Conservation (phyloP, 1,140 invertebrate species). For the Meteorus sp. region DNA sequence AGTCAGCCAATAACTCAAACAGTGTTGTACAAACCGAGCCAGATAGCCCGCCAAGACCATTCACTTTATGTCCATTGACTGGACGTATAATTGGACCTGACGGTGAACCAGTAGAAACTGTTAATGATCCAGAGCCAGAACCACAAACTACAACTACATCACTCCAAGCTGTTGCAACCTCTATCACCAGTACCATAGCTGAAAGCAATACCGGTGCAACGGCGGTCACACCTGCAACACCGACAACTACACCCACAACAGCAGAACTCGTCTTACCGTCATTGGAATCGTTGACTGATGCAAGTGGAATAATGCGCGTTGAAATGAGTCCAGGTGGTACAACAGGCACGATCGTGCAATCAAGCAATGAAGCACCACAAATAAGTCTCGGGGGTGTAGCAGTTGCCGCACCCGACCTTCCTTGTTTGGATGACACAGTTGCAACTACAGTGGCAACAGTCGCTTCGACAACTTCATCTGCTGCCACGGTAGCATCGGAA, state of each 20-base stretch:
- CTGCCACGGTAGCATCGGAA: conserved; percentile 5
- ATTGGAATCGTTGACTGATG: conserved; percentile 59
- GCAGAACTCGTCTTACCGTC: conserved; percentile 49
- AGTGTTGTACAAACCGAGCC: conserved; percentile 58
- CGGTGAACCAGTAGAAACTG: conserved; percentile 64
- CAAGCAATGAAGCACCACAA: conserved; percentile 43
- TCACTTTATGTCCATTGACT: conserved; percentile 70
- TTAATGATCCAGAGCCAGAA: conserved; percentile 36
- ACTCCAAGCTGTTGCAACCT: not conserved
- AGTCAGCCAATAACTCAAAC: conserved; percentile 63
- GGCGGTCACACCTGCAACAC: not conserved
- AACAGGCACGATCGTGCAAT: conserved; percentile 64
- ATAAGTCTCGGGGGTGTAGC: conserved; percentile 47
- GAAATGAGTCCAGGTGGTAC: conserved; percentile 71
- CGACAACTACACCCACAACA: conserved; percentile 13
- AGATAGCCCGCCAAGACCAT: conserved; percentile 67
- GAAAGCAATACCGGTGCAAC: not conserved
- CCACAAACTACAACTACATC: conserved; percentile 12
- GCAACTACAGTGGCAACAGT: conserved; percentile 16
- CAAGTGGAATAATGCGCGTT: conserved; percentile 67
- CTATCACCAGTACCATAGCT: conserved; percentile 20
- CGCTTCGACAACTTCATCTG: not conserved
- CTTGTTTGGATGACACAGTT: conserved; percentile 49
- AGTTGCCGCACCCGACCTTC: conserved; percentile 57
- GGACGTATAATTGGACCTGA: conserved; percentile 71